Conservation (phyloP, 2,113 vertebrate species). For the Galbula dea region DNA sequence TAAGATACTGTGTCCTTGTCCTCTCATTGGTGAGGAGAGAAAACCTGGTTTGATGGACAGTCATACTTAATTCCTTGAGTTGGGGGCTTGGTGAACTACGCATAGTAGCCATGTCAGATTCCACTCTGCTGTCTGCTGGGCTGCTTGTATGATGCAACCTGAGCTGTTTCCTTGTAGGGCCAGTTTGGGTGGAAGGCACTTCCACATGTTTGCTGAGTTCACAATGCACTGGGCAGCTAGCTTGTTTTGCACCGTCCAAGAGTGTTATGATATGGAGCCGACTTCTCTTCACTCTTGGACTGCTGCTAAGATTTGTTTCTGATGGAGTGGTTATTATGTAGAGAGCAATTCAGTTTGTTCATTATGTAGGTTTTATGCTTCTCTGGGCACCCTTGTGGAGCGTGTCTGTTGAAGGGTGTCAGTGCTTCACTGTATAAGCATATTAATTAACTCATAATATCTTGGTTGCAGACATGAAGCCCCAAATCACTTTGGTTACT, state of each 20-base stretch:
- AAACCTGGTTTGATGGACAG: not conserved
- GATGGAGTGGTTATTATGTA: not conserved
- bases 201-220: fast-evolving
- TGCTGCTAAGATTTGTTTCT: not conserved
- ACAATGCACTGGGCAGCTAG: not conserved
- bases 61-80: not conserved
- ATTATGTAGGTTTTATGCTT: not conserved
- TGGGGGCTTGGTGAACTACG: not conserved
- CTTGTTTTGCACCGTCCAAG: not conserved
- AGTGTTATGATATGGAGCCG: not conserved
- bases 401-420: not conserved
- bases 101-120: not conserved
- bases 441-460: not conserved
- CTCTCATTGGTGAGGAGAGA: not conserved
- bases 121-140: not conserved
- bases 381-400: not conserved
- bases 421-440: not conserved
- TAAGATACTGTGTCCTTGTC: not conserved
- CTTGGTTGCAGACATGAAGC: not conserved
- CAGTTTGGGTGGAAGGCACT: not conserved
- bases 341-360: not conserved
- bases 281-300: not conserved
- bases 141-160: not conserved
- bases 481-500: not conserved
- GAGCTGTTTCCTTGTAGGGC: not conserved